Percentiles rank a stretch among this genome's conserved stretches.
These are phyloP conservation scores for Drosophila emarginata DNA, from an alignment of 2,888 invertebrate genomes.

Conservation along the genomic window DNA sequence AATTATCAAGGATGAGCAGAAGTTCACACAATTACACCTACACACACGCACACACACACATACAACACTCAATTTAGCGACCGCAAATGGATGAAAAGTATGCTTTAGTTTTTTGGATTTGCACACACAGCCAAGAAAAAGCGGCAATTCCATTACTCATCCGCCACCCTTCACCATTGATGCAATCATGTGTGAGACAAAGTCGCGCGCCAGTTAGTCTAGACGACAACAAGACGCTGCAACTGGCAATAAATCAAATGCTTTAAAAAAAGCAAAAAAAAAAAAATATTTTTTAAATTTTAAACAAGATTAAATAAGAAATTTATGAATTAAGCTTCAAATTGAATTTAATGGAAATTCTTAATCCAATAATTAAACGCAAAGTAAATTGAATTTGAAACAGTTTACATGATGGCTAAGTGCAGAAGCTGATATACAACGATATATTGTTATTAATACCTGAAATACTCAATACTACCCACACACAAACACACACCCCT, in stretches of 20 bases:
- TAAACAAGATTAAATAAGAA: neutral
- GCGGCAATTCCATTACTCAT: conserved; percentile 62
- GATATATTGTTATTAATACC: conserved; percentile 44
- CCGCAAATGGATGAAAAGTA: neutral
- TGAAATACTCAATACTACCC: conserved; percentile 17
- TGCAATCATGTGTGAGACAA: neutral
- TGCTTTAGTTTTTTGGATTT: neutral
- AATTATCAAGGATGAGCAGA: neutral
- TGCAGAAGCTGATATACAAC: conserved; percentile 30
- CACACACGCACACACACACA: neutral
- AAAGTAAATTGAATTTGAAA: conserved; percentile 48
- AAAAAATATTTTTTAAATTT: neutral
- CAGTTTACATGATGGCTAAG: conserved; percentile 37
- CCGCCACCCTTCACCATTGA: conserved; percentile 31
- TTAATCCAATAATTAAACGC: conserved; percentile 48
- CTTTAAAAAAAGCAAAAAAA: neutral
- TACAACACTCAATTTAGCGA: too few relatives aligned
- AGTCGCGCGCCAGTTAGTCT: conserved; percentile 69
- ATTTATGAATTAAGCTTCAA: neutral
- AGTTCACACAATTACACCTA: too few relatives aligned
- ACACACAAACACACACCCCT: conserved; percentile 6
- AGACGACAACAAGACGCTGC: conserved; percentile 51
- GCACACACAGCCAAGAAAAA: neutral
- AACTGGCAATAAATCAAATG: conserved; percentile 24
- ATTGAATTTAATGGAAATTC: conserved; percentile 23